These are phyloP conservation scores for Lasioglossum lativentre DNA, from an alignment of 2,888 invertebrate species.

Conservation along the genomic window DNA sequence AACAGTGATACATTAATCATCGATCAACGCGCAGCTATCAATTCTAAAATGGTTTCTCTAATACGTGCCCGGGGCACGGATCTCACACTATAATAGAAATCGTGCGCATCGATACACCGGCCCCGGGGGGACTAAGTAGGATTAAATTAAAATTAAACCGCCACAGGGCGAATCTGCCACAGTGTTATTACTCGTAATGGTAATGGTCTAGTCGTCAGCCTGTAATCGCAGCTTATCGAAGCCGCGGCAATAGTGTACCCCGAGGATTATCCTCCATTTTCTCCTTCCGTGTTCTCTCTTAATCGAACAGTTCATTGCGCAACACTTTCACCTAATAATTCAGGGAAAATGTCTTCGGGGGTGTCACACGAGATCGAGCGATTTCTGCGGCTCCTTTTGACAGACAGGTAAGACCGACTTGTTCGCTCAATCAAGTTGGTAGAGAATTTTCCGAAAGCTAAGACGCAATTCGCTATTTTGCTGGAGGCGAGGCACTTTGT, in stretches of 20 bases:
- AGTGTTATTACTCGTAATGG: conserved; percentile 21
- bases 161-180: conserved; percentile 7
- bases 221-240: conserved; percentile 22
- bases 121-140: background rate
- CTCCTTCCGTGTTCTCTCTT: conserved; percentile 8
- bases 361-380: background rate
- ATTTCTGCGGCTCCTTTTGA: background rate
- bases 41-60: conserved; percentile 26
- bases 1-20: background rate
- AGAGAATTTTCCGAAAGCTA: background rate
- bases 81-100: conserved; percentile 8
- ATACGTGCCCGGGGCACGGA: background rate
- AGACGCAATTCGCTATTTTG: background rate
- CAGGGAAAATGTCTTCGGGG: background rate
- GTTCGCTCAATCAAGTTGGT: background rate
- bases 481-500: background rate
- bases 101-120: background rate
- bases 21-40: conserved; percentile 45
- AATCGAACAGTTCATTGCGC: background rate
- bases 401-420: background rate
- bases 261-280: conserved; percentile 23
- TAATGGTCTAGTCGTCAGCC: conserved; percentile 14
- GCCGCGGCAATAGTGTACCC: background rate
- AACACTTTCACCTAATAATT: conserved; percentile 19
- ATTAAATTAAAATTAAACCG: conserved; percentile 16